Base-by-base conservation (phyloP, 1,140 invertebrate genomes). In the Zophobas atratus region DNA sequence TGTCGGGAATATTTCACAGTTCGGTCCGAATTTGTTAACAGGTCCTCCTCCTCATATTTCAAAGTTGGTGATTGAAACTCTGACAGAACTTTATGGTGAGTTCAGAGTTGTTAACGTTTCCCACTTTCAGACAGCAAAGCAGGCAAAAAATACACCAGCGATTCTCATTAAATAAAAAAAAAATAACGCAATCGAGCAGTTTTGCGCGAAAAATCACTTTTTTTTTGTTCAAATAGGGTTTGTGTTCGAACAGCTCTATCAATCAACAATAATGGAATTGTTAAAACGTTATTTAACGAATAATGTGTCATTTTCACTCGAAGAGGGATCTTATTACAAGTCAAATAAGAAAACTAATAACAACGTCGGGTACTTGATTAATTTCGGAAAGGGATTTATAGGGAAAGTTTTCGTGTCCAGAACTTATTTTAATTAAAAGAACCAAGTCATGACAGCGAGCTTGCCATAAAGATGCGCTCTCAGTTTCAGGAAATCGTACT, bases 1-100 rank as follows among this genome's bases (percentile, higher is more conserved):
- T 81, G 70, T 79, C 80, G 80, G 75, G 79, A 77, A 77, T 77
- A 77, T 77, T 78, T 57, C 53, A 53, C 77, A 72, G 56, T 70
- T 57, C 77, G 75, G 77, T 78, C 74, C 73, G 77, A 74, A 75
- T 78, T 71, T 63, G 70, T 48, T 46, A 46, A 43, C 55, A 56
- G 2, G 43, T 41, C 38, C 53, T 67, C 39, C 41, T 8, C 41
- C 6, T 20, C 39, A 67, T 67, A 67, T 43, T 39, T 67, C 20
- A 41, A 67, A 41, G n/a, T 67, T 67, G 43, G 60, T 67, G 60
- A 36, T n/a, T 32, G 20, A 33, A 43, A 67, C 39, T 67, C 39
- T 46, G 39, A 67, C 39, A 5, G 6, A 67, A 67, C 41, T 67
- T 67, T 32, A 67, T 67, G 60, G 60, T 67, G 20, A 67, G 60